Conservation (phyloP, 2,888 invertebrate genomes). For the Macaria notata region DNA sequence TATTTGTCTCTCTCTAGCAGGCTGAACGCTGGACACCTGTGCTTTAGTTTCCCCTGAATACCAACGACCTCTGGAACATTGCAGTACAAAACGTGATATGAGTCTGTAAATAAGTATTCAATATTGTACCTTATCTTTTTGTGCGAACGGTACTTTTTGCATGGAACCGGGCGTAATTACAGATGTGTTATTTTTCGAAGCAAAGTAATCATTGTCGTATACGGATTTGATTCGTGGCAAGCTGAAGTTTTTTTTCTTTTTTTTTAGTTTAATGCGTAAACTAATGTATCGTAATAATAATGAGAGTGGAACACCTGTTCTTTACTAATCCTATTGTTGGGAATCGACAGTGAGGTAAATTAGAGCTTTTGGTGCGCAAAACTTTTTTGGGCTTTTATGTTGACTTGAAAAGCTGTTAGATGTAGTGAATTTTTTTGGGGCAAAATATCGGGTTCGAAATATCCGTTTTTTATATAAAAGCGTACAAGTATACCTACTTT, state of each 20-base stretch:
- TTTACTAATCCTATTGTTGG: constrained; percentile 66
- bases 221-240: constrained; percentile 78
- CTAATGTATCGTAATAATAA: constrained; percentile 79
- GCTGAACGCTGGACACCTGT: constrained; percentile 82
- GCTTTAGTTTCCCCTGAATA: constrained; percentile 82
- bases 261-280: constrained; percentile 69
- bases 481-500: too few relatives aligned
- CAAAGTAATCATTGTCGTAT: constrained; percentile 79
- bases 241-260: constrained; percentile 62
- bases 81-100: constrained; percentile 57
- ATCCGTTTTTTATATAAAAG: too few relatives aligned
- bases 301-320: constrained; percentile 73
- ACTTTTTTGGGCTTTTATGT: constrained; percentile 29
- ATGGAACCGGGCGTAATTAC: constrained; percentile 48
- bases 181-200: constrained; percentile 73
- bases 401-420: too few relatives aligned
- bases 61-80: constrained; percentile 75
- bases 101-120: constrained; percentile 36
- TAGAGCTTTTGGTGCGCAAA: constrained; percentile 53
- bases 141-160: constrained; percentile 44
- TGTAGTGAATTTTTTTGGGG: too few relatives aligned
- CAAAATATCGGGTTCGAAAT: too few relatives aligned
- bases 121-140: constrained; percentile 45
- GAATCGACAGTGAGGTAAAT: constrained; percentile 57
- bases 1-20: constrained; percentile 56